Conservation (phyloP, 1,140 invertebrate species). For the Chrysoperla carnea region DNA sequence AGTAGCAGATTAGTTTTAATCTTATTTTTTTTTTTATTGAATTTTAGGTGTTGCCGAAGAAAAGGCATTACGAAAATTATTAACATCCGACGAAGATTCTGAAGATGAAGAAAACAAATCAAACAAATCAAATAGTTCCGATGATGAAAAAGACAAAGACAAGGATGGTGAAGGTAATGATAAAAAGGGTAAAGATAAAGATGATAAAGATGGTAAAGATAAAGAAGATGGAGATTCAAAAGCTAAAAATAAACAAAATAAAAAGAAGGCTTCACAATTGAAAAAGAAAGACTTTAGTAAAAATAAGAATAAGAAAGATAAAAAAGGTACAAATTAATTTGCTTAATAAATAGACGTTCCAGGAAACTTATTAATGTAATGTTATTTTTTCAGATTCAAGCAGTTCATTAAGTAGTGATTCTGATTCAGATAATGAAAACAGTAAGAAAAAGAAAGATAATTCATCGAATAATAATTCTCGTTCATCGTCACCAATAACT, state of each 20-base stretch:
- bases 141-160: slow-evolving; percentile 38
- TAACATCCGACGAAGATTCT: slow-evolving; percentile 79
- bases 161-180: slow-evolving; percentile 36
- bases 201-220: slow-evolving; percentile 23
- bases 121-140: slow-evolving; percentile 34
- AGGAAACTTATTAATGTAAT: too few species aligned
- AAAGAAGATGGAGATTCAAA: slow-evolving; percentile 22
- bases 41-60: slow-evolving; percentile 57
- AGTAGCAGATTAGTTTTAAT: too few species aligned
- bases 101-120: slow-evolving; percentile 60
- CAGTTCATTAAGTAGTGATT: slow-evolving; percentile 12
- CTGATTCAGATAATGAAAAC: slow-evolving; percentile 13
- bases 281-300: slow-evolving; percentile 5
- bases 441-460: too few species aligned
- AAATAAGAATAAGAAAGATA: too few species aligned
- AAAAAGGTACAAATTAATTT: too few species aligned
- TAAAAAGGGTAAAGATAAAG: slow-evolving; percentile 41
- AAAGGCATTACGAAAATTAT: slow-evolving; percentile 66
- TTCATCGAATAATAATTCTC: slow-evolving; percentile 29
- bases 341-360: too few species aligned
- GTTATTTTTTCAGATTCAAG: too few species aligned
- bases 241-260: slow-evolving; percentile 27
- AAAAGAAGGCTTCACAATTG: slow-evolving; percentile 18
- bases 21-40: neutral
- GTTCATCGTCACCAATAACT: slow-evolving; percentile 40